Conservation (phyloP, 2,797 vertebrate species). For the Sebastes steindachneri region DNA sequence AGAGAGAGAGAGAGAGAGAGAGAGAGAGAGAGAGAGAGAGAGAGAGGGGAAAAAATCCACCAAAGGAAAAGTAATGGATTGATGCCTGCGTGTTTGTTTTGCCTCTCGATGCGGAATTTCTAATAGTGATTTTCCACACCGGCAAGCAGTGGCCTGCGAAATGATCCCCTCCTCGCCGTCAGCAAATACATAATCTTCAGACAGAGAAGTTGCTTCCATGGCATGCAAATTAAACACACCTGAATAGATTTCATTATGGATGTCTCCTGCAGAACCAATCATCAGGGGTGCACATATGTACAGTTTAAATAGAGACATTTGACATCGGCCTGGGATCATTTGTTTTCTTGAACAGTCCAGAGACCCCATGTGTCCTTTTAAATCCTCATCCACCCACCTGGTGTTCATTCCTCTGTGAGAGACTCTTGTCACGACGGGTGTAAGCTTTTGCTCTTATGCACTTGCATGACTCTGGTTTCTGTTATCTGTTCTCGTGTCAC, state of each 20-base stretch:
- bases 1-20: not conserved
- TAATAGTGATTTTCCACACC: slow-evolving; percentile 68
- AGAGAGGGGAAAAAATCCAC: not conserved
- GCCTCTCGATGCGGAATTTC: slow-evolving; percentile 50
- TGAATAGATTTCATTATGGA: slow-evolving; percentile 33
- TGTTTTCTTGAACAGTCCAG: not conserved
- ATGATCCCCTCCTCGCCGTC: slow-evolving; percentile 45
- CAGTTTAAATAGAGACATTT: not conserved
- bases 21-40: not conserved
- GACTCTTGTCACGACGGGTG: not conserved
- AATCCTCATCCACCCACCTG: not conserved
- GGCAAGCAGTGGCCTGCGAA: slow-evolving; percentile 49
- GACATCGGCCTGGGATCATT: not conserved
- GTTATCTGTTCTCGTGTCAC: not conserved
- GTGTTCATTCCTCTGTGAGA: not conserved
- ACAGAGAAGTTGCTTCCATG: slow-evolving; percentile 32
- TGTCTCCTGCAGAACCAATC: not conserved
- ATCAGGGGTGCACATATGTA: not conserved
- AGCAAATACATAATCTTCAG: slow-evolving; percentile 60
- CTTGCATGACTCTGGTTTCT: not conserved
- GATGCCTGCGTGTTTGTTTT: slow-evolving; percentile 65
- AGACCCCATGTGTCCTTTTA: not conserved
- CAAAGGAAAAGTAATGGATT: slow-evolving; percentile 51
- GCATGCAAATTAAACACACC: slow-evolving; percentile 59
- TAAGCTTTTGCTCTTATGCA: not conserved